These are phyloP conservation scores for Heliocidaris erythrogramma DNA, from an alignment of 35 echinoderm and acorn worm species.

Conservation along the genomic window DNA sequence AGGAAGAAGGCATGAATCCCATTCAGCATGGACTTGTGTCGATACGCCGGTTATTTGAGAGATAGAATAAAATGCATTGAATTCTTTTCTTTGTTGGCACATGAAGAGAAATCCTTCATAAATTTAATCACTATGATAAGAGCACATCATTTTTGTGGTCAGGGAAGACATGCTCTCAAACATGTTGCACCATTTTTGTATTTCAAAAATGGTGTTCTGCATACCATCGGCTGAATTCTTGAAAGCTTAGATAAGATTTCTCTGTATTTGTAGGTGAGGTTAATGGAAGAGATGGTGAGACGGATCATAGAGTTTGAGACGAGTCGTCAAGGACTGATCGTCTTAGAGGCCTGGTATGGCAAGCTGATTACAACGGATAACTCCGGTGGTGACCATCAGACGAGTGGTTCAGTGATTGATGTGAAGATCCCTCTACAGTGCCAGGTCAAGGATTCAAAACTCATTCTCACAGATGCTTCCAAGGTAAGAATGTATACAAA, in stretches of 20 bases:
- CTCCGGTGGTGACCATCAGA: not conserved
- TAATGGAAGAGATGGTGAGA: conserved; percentile 84
- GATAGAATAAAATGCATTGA: no score
- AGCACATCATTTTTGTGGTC: no score
- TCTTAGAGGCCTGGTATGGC: conserved; percentile 82
- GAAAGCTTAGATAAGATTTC: not conserved
- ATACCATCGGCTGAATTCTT: no score
- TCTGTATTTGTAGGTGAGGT: conserved; percentile 59
- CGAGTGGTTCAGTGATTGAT: conserved; percentile 62
- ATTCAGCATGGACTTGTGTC: no score
- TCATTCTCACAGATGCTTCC: conserved; percentile 85
- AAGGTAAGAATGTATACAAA: conserved; percentile 68
- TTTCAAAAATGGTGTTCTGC: no score
- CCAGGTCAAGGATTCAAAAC: conserved; percentile 91
- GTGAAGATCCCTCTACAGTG: conserved; percentile 85
- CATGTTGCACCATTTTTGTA: no score
- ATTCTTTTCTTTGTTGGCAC: no score
- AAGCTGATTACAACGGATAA: conserved; percentile 67
- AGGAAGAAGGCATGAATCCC: no score
- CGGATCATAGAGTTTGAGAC: conserved; percentile 72
- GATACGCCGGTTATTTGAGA: no score
- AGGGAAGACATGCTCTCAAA: no score
- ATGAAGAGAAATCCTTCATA: no score
- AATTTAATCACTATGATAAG: no score
- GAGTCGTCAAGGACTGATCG: conserved; percentile 65